Evolutionary conservation across 2,888 invertebrate species (phyloP).

Genomic region (Nezara viridula): DNA sequence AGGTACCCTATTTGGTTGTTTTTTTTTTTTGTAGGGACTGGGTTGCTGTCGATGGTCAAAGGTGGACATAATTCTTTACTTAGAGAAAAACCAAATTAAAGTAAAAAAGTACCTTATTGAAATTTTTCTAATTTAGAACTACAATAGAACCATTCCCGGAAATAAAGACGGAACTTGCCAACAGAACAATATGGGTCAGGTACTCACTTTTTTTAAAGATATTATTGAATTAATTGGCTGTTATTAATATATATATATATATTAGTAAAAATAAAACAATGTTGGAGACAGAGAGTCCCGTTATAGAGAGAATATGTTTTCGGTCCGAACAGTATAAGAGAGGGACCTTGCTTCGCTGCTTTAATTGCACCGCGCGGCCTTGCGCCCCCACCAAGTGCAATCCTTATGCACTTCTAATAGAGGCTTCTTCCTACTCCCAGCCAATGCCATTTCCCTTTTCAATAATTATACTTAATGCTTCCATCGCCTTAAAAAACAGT

Average conservation of each 20-base stretch:
- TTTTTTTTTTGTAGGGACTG: too few species aligned
- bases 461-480: neutral
- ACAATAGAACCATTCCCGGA: too few species aligned
- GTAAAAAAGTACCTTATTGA: too few species aligned
- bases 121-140: too few species aligned
- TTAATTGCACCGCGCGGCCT: constrained; percentile 33
- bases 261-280: neutral
- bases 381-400: constrained; percentile 38
- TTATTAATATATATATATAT: neutral
- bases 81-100: too few species aligned
- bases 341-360: neutral
- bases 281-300: neutral
- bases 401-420: constrained; percentile 5
- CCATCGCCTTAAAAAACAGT: neutral
- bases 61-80: too few species aligned
- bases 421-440: neutral
- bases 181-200: neutral
- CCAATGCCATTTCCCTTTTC: neutral
- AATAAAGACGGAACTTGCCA: neutral
- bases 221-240: neutral
- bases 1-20: too few species aligned
- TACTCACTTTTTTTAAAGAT: neutral
- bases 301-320: constrained; percentile 7
- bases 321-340: neutral
- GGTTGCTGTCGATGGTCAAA: too few species aligned